Base-by-base conservation (phyloP, 2,888 invertebrate species). In the Polyommatus iphigenia region DNA sequence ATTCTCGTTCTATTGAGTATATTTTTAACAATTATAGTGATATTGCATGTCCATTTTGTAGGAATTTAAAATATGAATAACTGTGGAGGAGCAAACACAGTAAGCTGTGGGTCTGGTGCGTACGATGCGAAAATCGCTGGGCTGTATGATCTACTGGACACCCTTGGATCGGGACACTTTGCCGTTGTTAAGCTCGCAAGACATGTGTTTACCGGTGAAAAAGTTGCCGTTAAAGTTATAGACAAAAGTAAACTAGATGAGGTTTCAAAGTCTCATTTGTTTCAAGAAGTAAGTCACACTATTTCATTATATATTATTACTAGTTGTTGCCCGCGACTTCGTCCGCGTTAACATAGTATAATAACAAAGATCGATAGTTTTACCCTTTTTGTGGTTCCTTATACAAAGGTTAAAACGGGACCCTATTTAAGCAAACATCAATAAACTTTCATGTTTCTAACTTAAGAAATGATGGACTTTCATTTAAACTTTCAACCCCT, bases 151-250 rank as follows among this genome's bases (percentile, higher is more conserved):
- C 95, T 99, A 88, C 98, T 99, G 90, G 98, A 99, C 90, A 99
- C 99, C 5, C 96, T 99, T 79, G 99, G 99, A 76, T 97, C 98
- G 80, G 99, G 99, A 79, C 99, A 99, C 94, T 99, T 99, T 95
- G 99, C 99, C 81, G 99, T 99, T 81, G 99, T 99, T 73, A 99
- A 99, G 95, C 94, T 99, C 82, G 99, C 99, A 41, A 95, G 98
- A 82, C 99, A 99, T 95, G 99, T 99, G 79, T 99, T 99, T 92
- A 99, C 99, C 77, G 99, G 99, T 59, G 99, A 99, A 95, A 98
- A 98, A 93, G 99, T 99, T 79, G 98, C 99, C 78, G 98, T 99
- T 78, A 99, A 99, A 96, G 98, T 99, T 81, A 99, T 99, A 87
- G 99, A 99, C 92, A 99, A 99, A 94, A 98, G 97, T 85, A 99